Evolutionary conservation across 2,113 vertebrate species (phyloP).

Genomic region (Ctenodactylus gundi): DNA sequence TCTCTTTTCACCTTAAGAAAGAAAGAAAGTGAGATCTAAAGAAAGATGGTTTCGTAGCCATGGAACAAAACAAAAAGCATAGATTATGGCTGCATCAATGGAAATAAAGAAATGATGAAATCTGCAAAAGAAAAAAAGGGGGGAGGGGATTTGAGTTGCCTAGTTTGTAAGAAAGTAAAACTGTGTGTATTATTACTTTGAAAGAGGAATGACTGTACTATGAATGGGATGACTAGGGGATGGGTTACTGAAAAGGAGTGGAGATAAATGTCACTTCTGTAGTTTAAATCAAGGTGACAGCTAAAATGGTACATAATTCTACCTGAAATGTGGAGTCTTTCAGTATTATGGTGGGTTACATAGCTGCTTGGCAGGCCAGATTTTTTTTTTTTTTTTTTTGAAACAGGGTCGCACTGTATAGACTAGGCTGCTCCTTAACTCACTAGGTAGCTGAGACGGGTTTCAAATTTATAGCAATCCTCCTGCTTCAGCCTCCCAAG

Average conservation of each 20-base stretch:
- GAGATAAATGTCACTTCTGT: not conserved
- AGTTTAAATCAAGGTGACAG: not conserved
- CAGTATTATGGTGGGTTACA: rapidly evolving
- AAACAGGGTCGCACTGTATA: no score
- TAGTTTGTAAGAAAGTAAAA: not conserved
- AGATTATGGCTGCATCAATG: not conserved
- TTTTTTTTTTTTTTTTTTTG: no score
- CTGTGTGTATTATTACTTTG: not conserved
- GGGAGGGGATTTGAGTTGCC: not conserved
- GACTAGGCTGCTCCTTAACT: no score
- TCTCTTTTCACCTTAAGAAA: rapidly evolving
- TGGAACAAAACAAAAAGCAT: not conserved
- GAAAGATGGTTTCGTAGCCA: not conserved
- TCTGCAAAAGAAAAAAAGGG: not conserved
- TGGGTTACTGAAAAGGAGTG: not conserved
- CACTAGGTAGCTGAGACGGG: no score
- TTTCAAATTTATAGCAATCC: no score
- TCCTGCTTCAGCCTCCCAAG: no score
- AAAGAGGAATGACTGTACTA: not conserved
- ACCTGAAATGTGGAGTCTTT: not conserved
- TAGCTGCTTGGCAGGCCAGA: not conserved
- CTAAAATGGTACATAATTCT: rapidly evolving
- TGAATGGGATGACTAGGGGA: not conserved
- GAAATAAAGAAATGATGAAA: not conserved
- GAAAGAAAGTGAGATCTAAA: not conserved